Evolutionary conservation across 2,113 vertebrate genomes (phyloP).

Genomic region (Hiodon tergisus): DNA sequence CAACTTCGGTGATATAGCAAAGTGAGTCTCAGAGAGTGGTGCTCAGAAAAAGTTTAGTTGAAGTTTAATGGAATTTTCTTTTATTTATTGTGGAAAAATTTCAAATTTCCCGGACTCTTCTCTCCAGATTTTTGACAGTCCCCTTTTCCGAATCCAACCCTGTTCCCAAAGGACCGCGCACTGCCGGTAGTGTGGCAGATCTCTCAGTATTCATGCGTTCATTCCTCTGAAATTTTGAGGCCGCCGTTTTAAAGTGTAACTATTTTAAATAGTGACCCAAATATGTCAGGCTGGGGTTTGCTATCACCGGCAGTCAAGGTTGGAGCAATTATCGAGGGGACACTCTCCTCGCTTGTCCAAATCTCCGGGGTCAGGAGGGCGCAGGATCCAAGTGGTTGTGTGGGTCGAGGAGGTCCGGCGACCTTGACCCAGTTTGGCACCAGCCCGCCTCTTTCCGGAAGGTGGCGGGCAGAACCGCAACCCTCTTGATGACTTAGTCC

Average conservation of each 20-base stretch:
- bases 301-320: background rate
- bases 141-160: background rate
- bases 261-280: constrained; percentile 21
- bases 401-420: background rate
- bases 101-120: too few relatives aligned
- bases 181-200: background rate
- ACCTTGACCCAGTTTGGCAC: constrained; percentile 19
- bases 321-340: background rate
- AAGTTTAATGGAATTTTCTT: too few relatives aligned
- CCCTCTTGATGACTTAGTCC: background rate
- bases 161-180: background rate
- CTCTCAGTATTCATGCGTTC: background rate
- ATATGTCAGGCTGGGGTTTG: constrained; percentile 9
- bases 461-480: too few relatives aligned
- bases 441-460: background rate
- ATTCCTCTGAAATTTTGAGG: background rate
- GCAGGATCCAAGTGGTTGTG: background rate
- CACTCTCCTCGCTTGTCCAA: background rate
- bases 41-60: too few relatives aligned
- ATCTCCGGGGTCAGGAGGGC: background rate
- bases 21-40: too few relatives aligned
- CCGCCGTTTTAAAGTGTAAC: background rate
- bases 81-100: too few relatives aligned
- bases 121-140: too few relatives aligned
- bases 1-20: too few relatives aligned